These are phyloP conservation scores for Xestia sexstrigata DNA, from an alignment of 2,888 invertebrate species.

Conservation along the genomic window DNA sequence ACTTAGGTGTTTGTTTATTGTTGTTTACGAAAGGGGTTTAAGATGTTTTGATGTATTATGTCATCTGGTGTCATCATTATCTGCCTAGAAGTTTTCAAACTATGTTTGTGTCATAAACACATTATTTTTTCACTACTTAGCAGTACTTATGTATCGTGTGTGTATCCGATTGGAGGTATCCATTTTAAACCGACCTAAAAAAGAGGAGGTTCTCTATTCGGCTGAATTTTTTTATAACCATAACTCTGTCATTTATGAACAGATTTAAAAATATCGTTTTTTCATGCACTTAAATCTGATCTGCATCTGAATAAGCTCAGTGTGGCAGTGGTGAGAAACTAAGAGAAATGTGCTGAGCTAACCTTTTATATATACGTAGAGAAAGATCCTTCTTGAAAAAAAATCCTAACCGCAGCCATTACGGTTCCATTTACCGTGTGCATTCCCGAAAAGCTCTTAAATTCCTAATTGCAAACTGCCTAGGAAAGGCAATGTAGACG, in stretches of 20 bases:
- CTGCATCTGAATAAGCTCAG: background rate
- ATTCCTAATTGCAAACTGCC: constrained; percentile 35
- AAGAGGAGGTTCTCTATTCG: no score
- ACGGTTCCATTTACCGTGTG: constrained; percentile 6
- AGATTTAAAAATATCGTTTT: no score
- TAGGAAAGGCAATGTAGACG: constrained; percentile 39
- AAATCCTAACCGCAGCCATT: background rate
- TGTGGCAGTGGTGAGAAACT: background rate
- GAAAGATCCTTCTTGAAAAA: no score
- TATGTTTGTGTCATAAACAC: background rate
- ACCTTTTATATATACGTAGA: no score
- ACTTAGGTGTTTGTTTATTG: constrained; percentile 39
- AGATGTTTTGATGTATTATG: constrained; percentile 2
- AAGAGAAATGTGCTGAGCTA: background rate
- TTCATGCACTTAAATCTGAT: background rate
- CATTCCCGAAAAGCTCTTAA: constrained; percentile 30
- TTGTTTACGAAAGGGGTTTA: constrained; percentile 16
- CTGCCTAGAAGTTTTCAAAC: background rate
- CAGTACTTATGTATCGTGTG: background rate
- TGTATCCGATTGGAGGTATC: background rate
- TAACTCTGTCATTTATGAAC: no score
- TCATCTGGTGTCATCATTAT: background rate
- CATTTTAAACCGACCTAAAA: no score
- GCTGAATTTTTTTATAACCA: no score
- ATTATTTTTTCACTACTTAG: background rate